These are phyloP conservation scores for Brevimyrus niger DNA, from an alignment of 2,113 vertebrate genomes.

Conservation along the genomic window DNA sequence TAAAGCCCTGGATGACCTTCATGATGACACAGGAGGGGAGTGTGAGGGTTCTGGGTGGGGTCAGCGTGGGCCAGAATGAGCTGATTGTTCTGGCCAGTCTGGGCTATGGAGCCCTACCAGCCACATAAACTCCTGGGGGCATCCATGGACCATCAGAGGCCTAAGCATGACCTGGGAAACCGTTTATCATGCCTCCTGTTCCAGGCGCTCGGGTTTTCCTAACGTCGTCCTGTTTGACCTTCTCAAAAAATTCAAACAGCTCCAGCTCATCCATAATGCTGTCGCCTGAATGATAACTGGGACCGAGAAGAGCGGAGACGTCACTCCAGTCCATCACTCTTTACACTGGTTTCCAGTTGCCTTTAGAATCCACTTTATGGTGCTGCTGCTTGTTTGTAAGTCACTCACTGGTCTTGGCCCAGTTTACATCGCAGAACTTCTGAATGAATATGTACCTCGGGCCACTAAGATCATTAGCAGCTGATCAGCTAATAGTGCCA, in stretches of 20 bases:
- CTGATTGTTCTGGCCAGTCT: not conserved
- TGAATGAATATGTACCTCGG: too few species aligned
- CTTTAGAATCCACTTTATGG: too few species aligned
- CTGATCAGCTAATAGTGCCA: not conserved
- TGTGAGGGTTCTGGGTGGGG: not conserved
- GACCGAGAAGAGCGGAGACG: not conserved
- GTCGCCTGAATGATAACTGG: not conserved
- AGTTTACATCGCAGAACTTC: too few species aligned
- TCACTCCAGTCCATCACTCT: too few species aligned
- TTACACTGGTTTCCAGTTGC: too few species aligned
- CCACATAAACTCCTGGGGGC: not conserved
- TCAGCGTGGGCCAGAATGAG: not conserved
- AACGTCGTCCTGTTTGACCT: not conserved
- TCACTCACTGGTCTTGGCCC: too few species aligned
- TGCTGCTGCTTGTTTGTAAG: too few species aligned
- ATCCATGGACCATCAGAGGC: not conserved
- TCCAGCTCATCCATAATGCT: not conserved
- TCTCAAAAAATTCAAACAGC: not conserved
- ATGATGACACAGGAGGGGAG: not conserved
- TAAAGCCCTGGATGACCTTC: not conserved
- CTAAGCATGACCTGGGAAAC: not conserved
- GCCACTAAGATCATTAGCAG: not conserved
- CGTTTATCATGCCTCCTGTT: not conserved
- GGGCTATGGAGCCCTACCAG: not conserved
- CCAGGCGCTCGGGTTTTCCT: not conserved